Evolutionary conservation across 2,888 invertebrate species (phyloP).

Genomic region (Standfussiana lucernea): DNA sequence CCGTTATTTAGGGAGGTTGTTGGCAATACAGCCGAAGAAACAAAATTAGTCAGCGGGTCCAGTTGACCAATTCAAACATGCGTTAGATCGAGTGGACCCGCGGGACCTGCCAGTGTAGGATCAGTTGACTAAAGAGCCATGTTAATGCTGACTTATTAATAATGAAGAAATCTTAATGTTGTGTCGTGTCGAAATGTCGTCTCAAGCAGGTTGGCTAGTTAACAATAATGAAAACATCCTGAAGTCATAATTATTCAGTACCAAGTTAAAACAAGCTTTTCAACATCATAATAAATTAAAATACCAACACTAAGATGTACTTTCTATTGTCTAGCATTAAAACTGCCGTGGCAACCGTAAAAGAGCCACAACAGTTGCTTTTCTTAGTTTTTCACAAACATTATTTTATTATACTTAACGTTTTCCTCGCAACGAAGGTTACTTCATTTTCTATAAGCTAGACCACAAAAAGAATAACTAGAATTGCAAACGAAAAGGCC

Average conservation of each 20-base stretch:
- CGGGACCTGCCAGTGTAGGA: no score
- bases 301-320: background rate
- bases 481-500: conserved; percentile 31
- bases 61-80: no score
- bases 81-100: no score
- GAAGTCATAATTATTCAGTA: background rate
- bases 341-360: background rate
- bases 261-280: background rate
- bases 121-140: no score
- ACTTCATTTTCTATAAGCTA: conserved; percentile 33
- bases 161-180: no score
- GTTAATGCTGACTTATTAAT: no score
- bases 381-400: conserved; percentile 24
- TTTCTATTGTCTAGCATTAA: conserved; percentile 4
- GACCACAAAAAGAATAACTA: conserved; percentile 43
- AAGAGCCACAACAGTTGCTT: conserved; percentile 18
- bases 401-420: conserved; percentile 29
- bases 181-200: background rate
- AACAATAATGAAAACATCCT: background rate
- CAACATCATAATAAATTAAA: background rate
- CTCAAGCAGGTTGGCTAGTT: background rate
- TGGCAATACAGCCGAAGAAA: no score
- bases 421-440: background rate
- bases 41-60: no score
- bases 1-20: no score